phyloP scores from a whole-genome alignment of 2,797 vertebrate genomes.

The Dipus sagitta region DNA sequence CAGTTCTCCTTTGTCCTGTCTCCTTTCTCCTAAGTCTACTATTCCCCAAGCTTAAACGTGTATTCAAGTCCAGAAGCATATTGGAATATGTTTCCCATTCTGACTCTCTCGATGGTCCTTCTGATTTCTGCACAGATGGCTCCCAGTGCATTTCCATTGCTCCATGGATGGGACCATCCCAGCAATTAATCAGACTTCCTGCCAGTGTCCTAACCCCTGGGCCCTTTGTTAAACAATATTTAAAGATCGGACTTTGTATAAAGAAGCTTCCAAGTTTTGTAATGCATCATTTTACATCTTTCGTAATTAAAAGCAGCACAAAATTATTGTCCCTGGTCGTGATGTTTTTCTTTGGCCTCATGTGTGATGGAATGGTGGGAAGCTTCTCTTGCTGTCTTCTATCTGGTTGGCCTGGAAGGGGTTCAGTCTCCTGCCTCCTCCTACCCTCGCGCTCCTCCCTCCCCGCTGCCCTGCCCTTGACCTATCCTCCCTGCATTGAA shows the following conservation, averaged over 20 bases:
- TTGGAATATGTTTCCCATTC: background rate
- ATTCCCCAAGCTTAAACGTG: slow-evolving; percentile 6
- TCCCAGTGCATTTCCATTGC: background rate
- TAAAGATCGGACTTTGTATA: slow-evolving; percentile 84
- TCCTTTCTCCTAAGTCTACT: slow-evolving; percentile 56
- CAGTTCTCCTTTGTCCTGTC: slow-evolving; percentile 8
- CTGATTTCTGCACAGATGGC: slow-evolving; percentile 10
- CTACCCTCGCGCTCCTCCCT: background rate
- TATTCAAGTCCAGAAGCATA: background rate
- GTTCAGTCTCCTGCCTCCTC: background rate
- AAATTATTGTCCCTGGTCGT: slow-evolving; percentile 69
- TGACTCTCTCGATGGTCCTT: background rate
- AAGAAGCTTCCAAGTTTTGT: slow-evolving; percentile 85
- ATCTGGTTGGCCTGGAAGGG: fast-evolving
- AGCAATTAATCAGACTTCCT: slow-evolving; percentile 68
- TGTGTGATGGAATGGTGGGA: fast-evolving
- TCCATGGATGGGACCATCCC: slow-evolving; percentile 43
- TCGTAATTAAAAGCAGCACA: slow-evolving; percentile 86
- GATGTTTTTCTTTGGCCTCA: slow-evolving; percentile 36
- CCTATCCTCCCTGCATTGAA: background rate
- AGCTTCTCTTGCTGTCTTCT: fast-evolving
- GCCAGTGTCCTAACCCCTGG: slow-evolving; percentile 65
- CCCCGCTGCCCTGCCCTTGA: too few species aligned
- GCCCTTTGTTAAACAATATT: slow-evolving; percentile 81
- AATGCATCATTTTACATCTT: slow-evolving; percentile 86